Conservation (phyloP, 2,113 vertebrate genomes). For the Callipepla squamata region DNA sequence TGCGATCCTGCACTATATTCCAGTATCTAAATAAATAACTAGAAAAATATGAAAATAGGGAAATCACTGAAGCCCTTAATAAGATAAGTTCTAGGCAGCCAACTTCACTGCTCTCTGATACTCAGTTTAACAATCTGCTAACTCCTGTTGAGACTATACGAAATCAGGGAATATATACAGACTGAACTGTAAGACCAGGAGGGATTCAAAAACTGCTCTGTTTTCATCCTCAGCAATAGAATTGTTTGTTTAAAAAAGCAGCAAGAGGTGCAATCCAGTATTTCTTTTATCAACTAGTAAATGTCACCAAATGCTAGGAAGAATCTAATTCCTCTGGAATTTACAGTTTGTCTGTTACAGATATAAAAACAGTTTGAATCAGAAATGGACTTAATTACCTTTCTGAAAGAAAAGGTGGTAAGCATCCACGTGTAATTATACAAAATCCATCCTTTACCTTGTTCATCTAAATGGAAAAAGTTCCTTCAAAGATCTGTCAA, state of each 20-base stretch:
- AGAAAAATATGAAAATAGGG: neutral
- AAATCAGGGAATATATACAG: neutral
- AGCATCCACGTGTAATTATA: neutral
- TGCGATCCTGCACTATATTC: neutral
- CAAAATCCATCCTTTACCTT: neutral
- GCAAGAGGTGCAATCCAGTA: constrained; percentile 2
- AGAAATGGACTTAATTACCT: neutral
- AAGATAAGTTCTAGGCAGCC: neutral
- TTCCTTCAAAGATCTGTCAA: neutral
- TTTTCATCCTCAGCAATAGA: constrained; percentile 21
- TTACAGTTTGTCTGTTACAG: neutral
- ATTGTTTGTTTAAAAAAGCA: constrained; percentile 1
- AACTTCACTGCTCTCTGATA: neutral
- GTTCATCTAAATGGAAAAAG: neutral
- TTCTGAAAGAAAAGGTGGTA: neutral
- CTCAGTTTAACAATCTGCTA: neutral
- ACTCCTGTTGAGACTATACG: neutral
- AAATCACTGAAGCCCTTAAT: constrained; percentile 1
- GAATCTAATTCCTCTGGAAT: neutral
- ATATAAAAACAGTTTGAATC: constrained; percentile 12
- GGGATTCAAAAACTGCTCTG: neutral
- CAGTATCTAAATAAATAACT: neutral
- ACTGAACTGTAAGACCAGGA: neutral
- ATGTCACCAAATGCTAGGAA: neutral
- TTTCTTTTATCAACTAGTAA: constrained; percentile 38